Percentiles rank a stretch among this genome's conserved stretches.
Conservation (phyloP, 2,797 vertebrate genomes). For the Remorina albescens region DNA sequence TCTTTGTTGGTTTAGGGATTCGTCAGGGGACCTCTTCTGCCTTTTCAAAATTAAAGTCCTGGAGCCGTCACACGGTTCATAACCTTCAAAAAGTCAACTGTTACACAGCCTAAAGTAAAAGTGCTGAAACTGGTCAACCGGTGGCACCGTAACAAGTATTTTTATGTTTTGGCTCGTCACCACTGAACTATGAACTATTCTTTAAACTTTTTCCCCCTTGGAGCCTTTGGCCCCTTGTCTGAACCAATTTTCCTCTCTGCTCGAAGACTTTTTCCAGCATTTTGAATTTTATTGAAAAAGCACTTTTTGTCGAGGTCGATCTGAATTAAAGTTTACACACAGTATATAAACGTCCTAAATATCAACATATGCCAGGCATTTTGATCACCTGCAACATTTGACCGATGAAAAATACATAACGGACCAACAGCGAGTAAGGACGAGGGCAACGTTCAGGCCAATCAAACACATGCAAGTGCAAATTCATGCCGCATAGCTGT, state of each 20-base stretch:
- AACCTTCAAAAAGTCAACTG: not conserved
- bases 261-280: slow-evolving; percentile 12
- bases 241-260: slow-evolving; percentile 5
- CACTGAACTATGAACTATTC: not conserved
- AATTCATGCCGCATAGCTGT: not conserved
- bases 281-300: slow-evolving; percentile 21
- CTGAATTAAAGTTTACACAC: not conserved
- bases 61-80: not conserved
- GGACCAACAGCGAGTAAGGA: not conserved
- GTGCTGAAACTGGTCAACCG: not conserved
- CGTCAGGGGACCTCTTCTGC: not conserved
- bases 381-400: not conserved
- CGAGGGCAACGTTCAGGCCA: not conserved
- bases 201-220: not conserved
- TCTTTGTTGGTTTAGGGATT: not conserved
- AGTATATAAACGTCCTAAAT: not conserved
- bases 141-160: slow-evolving; percentile 17
- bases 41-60: not conserved
- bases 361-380: not conserved
- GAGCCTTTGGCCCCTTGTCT: not conserved
- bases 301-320: not conserved
- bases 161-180: slow-evolving; percentile 1
- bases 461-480: not conserved
- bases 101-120: not conserved
- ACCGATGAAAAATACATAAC: not conserved